Evolutionary conservation across 2,113 vertebrate species (phyloP), one percentile per base, ranked within the genome.

Genomic region (Gymnarchus niloticus): DNA sequence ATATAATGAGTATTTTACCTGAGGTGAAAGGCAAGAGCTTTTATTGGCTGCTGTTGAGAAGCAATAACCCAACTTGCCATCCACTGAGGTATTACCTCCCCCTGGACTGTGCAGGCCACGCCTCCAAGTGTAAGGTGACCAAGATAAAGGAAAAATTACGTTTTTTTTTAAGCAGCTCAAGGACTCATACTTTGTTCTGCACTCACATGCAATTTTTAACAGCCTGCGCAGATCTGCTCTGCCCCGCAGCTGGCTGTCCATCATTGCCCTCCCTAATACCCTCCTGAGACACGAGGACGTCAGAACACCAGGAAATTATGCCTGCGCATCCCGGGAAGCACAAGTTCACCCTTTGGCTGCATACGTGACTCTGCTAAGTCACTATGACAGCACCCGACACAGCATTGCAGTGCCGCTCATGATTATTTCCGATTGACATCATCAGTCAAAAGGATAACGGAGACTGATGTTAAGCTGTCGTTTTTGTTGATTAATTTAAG

Each of bases 401-500:
- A 51, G 21, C 10, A 49, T 51, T 81, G 49, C 23, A 9, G n/a
- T 81, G 44, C 10, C 77, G 25, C 65, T 73, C 65, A 73, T 33
- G 41, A 81, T 49, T 51, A 81, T 49, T n/a, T 25, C 46, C 49
- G 77, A 81, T 51, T 49, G 77, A 51, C n/a, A 9, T 23, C 48
- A 14, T 81, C 77, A 51, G 25, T 81, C 77, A 81, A 28, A 51
- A n/a, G 44, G 41, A 80, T 48, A 80, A n/a, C 41, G 46, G 76
- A 3, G 44, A 19, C 76, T 48, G 76, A 48, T n/a, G 77, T 10
- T 14, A 81, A 23, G n/a, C 1, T n/a, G 7, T n/a, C 21, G 9
- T 81, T 51, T 25, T 10, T 25, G n/a, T 81, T 51, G 21, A 51
- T 81, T 81, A 12, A 81, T 81, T 81, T 81, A 81, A 81, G 21